Evolutionary conservation across 2,113 vertebrate species (phyloP), one percentile per base, ranked within the genome.

Genomic region (Micronycteris hirsuta): DNA sequence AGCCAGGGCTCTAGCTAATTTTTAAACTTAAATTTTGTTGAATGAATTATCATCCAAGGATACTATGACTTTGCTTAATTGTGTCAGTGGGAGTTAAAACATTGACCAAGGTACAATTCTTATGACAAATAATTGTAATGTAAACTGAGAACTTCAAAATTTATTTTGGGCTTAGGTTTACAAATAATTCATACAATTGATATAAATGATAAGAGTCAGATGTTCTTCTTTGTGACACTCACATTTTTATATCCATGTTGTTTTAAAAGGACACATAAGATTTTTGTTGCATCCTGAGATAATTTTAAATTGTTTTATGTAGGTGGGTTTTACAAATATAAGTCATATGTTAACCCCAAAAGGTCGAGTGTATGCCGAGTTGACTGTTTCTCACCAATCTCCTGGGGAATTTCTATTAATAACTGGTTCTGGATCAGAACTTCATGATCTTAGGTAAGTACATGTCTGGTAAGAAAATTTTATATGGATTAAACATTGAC

Each of bases 291-390:
- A 70, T 68, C 65, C 86, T 63, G 82, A 96, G 87, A 78, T 94
- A 56, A 96, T 82, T 88, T 71, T 49, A 54, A 56, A 45, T 96
- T 95, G 17, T 82, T 94, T 81, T 85, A 36, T 70, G 8, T 97
- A 99, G 99, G 99, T 99, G 94, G 99, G 99, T 91, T 98, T 98
- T 70, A 99, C 99, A 89, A 99, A 99, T 86, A 99, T 99, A 98
- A 99, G 99, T 97, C 99, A 99, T 98, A 99, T 99, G 99, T 92
- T 99, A 98, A 99, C 99, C 0, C 99, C 99, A 0, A 97, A 89
- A 90, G 99, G 99, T 88, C 99, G 96, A 87, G 99, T 99, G 47
- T 99, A 99, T 68, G 99, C 99, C 12, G 99, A 99, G 96, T 97
- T 99, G 96, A 99, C 99, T 2, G 98, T 99, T 87, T 99, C 99